Conservation (phyloP, 2,888 invertebrate genomes). For the Platycheirus rosarum region DNA sequence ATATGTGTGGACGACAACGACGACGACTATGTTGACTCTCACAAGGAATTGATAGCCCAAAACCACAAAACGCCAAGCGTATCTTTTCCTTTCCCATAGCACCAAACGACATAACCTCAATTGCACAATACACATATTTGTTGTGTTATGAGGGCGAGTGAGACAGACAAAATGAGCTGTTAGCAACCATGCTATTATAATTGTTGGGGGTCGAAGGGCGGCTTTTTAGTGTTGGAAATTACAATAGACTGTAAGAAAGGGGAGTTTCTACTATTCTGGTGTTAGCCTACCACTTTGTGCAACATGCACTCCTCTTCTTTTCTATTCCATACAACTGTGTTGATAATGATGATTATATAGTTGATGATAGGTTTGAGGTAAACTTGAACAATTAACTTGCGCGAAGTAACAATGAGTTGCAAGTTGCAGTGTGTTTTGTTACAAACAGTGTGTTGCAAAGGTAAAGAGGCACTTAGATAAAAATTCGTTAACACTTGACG, state of each 20-base stretch:
- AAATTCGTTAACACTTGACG: too few relatives aligned
- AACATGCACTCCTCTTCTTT: constrained; percentile 17
- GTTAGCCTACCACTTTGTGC: constrained; percentile 10
- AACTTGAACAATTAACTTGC: constrained; percentile 60
- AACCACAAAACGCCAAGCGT: constrained; percentile 61
- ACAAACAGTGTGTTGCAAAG: constrained; percentile 26
- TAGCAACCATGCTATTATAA: constrained; percentile 41
- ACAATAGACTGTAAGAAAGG: constrained; percentile 31
- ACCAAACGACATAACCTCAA: constrained; percentile 57
- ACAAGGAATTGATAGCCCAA: constrained; percentile 68
- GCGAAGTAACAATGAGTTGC: constrained; percentile 55
- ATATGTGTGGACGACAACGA: constrained; percentile 10
- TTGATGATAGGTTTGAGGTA: constrained; percentile 58
- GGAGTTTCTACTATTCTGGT: constrained; percentile 15
- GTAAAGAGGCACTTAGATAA: background rate
- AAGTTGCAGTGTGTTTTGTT: constrained; percentile 22
- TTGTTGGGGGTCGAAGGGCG: too few relatives aligned
- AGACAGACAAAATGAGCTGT: constrained; percentile 19
- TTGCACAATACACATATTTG: constrained; percentile 28
- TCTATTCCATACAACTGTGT: constrained; percentile 4
- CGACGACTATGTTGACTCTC: background rate
- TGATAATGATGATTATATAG: constrained; percentile 52
- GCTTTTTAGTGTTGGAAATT: constrained; percentile 27
- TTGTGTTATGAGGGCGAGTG: constrained; percentile 1
- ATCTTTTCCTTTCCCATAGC: constrained; percentile 51